Evolutionary conservation across 1,140 invertebrate species (phyloP).

Genomic region (Drosophila ananassae): DNA sequence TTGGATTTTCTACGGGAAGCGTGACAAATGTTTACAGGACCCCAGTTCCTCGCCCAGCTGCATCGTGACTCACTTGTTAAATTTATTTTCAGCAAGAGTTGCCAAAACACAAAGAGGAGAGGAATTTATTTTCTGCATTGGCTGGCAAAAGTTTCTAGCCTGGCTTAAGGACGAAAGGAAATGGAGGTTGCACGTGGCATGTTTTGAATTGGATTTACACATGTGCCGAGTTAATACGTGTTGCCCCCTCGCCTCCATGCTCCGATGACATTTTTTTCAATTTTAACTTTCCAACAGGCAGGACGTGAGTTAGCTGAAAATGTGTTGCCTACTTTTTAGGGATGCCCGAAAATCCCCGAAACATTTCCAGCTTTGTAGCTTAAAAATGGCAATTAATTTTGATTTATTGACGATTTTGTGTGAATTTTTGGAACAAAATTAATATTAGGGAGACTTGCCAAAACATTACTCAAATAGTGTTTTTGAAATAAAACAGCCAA

Average conservation of each 20-base stretch:
- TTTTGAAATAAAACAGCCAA: constrained; percentile 13
- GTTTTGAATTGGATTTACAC: constrained; percentile 81
- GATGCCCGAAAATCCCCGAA: background rate
- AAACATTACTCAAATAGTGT: constrained; percentile 9
- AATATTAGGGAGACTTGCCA: constrained; percentile 3
- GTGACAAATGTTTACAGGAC: constrained; percentile 39
- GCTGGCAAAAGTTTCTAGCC: constrained; percentile 44
- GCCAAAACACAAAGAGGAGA: constrained; percentile 22
- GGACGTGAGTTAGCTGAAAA: constrained; percentile 28
- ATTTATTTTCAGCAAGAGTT: constrained; percentile 53
- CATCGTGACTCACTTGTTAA: constrained; percentile 48
- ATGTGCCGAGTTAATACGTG: constrained; percentile 78
- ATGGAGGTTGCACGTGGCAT: constrained; percentile 58
- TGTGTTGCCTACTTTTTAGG: constrained; percentile 43
- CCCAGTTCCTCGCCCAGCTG: background rate
- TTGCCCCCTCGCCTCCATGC: constrained; percentile 4
- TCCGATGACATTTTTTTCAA: constrained; percentile 69
- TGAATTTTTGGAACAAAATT: background rate
- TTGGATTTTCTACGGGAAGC: constrained; percentile 36
- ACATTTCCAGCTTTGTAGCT: background rate
- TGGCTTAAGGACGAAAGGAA: background rate
- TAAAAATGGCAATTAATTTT: constrained; percentile 45
- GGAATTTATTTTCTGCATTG: constrained; percentile 51
- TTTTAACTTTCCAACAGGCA: constrained; percentile 58
- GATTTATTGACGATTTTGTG: constrained; percentile 31